Evolutionary conservation across 2,888 invertebrate genomes (phyloP).

Genomic region (Chymomyza amoena): DNA sequence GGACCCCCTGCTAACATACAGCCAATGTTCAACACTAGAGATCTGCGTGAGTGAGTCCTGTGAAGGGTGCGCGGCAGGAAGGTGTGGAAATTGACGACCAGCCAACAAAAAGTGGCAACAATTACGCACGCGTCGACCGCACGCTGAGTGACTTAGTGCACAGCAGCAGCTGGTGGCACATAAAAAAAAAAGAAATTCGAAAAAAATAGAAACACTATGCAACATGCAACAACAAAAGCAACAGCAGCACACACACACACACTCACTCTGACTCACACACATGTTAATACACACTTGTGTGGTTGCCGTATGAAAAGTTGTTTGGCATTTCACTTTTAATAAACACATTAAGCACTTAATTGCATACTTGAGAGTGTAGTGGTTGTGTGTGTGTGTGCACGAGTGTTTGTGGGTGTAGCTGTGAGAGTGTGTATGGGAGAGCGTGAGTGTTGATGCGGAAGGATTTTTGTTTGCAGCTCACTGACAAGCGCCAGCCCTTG

Average conservation of each 20-base stretch:
- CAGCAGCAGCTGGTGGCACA: not conserved
- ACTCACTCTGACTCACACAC: not conserved
- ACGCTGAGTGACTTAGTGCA: not conserved
- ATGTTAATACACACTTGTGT: conserved; percentile 16
- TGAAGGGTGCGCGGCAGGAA: not conserved
- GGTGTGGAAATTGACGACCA: not conserved
- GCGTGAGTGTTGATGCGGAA: conserved; percentile 2
- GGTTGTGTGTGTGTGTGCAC: not conserved
- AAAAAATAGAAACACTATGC: not conserved
- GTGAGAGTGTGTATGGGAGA: not conserved
- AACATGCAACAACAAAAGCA: not conserved
- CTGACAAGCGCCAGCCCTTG: not conserved
- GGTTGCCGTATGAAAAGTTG: conserved; percentile 41
- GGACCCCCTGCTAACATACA: not conserved
- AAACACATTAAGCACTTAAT: conserved; percentile 43
- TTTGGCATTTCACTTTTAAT: conserved; percentile 17
- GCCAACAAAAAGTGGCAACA: conserved; percentile 9
- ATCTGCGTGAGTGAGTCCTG: not conserved
- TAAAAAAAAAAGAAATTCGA: not conserved
- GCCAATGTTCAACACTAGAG: not conserved
- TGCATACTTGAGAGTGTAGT: conserved; percentile 42
- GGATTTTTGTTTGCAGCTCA: not conserved
- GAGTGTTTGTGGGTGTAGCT: conserved; percentile 1
- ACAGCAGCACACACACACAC: not conserved
- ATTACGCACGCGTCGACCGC: conserved; percentile 7